Evolutionary conservation across 2,888 invertebrate genomes (phyloP).

Genomic region (Papilio elwesi): DNA sequence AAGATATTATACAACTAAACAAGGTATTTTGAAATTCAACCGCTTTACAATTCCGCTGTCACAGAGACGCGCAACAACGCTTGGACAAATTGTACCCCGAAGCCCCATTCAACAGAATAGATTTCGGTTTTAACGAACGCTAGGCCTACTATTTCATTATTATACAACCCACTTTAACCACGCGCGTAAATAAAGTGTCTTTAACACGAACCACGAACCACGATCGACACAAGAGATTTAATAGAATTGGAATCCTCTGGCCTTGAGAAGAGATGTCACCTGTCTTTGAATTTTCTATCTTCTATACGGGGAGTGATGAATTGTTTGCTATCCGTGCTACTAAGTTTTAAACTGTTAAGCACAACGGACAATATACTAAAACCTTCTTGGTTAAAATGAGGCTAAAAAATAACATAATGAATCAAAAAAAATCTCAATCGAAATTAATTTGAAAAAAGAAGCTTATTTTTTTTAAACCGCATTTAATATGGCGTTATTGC

Average conservation of each 20-base stretch:
- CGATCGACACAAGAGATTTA: too few relatives aligned
- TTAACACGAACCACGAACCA: too few relatives aligned
- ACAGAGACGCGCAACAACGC: conserved; percentile 38
- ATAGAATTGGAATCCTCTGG: background rate
- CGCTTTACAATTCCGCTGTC: conserved; percentile 30
- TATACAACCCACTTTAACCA: conserved; percentile 23
- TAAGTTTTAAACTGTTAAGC: too few relatives aligned
- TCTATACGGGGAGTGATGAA: too few relatives aligned
- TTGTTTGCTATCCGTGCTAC: too few relatives aligned
- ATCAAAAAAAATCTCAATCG: background rate
- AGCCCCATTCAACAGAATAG: conserved; percentile 46
- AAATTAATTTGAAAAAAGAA: conserved; percentile 36
- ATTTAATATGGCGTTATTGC: conserved; percentile 39
- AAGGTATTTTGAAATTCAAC: background rate
- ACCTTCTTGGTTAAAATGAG: background rate
- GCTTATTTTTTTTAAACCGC: conserved; percentile 29
- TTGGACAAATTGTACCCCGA: conserved; percentile 44
- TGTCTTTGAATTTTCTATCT: background rate
- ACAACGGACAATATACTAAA: background rate
- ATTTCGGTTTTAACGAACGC: conserved; percentile 38
- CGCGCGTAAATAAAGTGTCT: conserved; percentile 11
- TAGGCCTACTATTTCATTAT: conserved; percentile 31
- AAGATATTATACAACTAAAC: background rate
- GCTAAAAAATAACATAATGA: too few relatives aligned
- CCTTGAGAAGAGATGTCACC: too few relatives aligned